A percentile compares a stretch with the other conserved stretches of the same genome.
Conservation (phyloP, 2,113 vertebrate genomes). For the Alligator mississippiensis region DNA sequence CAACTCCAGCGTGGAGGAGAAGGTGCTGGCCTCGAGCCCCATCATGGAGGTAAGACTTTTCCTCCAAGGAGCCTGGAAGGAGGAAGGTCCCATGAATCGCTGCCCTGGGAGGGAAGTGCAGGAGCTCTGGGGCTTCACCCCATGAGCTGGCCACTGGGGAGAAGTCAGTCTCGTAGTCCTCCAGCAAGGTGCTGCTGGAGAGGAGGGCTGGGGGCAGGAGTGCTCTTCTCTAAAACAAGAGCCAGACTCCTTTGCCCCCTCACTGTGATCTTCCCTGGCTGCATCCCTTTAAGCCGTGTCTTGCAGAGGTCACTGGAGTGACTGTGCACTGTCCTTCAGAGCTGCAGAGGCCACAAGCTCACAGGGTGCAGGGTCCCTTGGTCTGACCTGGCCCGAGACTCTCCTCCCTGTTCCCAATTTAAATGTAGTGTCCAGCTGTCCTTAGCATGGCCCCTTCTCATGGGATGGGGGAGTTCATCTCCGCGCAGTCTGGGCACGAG, state of each 20-base stretch:
- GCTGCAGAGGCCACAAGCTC: not conserved
- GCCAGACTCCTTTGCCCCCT: not conserved
- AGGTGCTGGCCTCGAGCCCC: conserved; percentile 29
- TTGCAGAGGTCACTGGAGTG: too few species aligned
- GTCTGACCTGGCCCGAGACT: not conserved
- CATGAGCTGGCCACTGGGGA: not conserved
- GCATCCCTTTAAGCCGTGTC: too few species aligned
- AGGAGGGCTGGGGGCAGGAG: too few species aligned
- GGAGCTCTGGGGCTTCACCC: not conserved
- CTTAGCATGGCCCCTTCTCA: not conserved
- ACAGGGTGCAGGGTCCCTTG: not conserved
- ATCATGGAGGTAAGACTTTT: not conserved
- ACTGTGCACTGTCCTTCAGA: not conserved
- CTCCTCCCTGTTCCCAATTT: not conserved
- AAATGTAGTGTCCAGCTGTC: not conserved
- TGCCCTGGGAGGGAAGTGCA: too few species aligned
- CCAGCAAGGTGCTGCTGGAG: not conserved
- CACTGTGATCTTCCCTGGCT: not conserved
- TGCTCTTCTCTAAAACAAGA: not conserved
- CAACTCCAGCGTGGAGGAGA: not conserved
- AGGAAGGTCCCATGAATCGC: not conserved
- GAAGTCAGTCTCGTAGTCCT: not conserved
- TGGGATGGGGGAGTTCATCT: too few species aligned
- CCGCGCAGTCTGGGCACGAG: not conserved
- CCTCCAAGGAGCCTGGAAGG: not conserved